Conservation (phyloP, 1,140 invertebrate species). For the Drosophila watanabei region DNA sequence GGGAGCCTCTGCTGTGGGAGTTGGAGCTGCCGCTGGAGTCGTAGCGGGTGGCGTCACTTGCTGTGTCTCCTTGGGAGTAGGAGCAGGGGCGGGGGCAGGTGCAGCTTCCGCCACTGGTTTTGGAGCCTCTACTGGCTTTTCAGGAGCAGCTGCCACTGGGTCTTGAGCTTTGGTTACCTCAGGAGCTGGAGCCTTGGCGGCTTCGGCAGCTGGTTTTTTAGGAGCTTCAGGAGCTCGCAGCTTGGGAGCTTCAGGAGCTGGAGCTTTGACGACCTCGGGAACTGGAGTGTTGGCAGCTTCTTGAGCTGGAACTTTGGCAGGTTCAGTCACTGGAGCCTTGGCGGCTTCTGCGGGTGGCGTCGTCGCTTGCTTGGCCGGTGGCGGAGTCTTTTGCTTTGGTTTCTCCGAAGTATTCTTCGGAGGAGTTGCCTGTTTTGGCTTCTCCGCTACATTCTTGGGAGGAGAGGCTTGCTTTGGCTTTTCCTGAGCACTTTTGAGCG, state of each 20-base stretch:
- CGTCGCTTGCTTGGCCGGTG: constrained; percentile 25
- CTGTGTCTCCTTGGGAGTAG: constrained; percentile 6
- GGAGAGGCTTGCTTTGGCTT: constrained; percentile 42
- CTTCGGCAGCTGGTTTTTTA: not conserved
- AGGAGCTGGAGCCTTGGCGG: not conserved
- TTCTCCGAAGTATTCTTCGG: constrained; percentile 5
- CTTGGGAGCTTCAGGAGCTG: not conserved
- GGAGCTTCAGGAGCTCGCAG: not conserved
- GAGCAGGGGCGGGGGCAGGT: not conserved
- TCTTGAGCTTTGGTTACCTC: not conserved
- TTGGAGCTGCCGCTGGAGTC: not conserved
- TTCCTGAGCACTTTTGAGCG: constrained; percentile 20
- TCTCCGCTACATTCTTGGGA: constrained; percentile 16
- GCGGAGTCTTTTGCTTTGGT: constrained; percentile 19
- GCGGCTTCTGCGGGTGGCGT: constrained; percentile 13
- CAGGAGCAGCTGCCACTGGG: not conserved
- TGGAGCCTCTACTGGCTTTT: constrained; percentile 1
- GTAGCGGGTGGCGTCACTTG: constrained; percentile 15
- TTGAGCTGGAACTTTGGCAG: too few species aligned
- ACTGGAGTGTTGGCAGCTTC: not conserved
- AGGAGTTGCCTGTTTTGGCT: constrained; percentile 9
- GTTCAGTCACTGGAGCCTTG: not conserved
- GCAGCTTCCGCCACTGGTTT: not conserved
- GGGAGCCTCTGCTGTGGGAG: constrained; percentile 10
- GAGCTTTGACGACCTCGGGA: not conserved